Conservation (phyloP, 2,113 vertebrate genomes). For the Pteropus alecto region DNA sequence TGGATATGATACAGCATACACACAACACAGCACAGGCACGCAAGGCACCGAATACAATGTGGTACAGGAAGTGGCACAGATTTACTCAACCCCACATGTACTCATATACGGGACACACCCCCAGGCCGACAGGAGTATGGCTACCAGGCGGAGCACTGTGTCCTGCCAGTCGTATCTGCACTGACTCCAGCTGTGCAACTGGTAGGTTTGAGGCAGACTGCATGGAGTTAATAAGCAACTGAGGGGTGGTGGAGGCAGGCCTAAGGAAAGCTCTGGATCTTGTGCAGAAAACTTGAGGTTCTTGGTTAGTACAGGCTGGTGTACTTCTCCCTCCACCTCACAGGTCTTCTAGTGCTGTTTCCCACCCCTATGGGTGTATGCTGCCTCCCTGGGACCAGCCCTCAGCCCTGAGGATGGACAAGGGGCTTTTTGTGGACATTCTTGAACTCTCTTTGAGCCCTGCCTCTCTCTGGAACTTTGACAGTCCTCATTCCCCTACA, state of each 20-base stretch:
- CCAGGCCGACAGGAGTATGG: background rate
- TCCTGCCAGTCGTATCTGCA: background rate
- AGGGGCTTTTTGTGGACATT: background rate
- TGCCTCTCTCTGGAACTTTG: background rate
- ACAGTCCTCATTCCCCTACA: background rate
- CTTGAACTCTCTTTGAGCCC: background rate
- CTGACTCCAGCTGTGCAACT: background rate
- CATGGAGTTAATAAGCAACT: background rate
- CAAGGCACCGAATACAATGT: background rate
- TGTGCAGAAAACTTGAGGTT: background rate
- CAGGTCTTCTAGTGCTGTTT: background rate
- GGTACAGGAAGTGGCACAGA: background rate
- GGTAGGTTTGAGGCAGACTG: background rate
- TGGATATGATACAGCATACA: background rate
- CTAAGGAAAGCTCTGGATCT: background rate
- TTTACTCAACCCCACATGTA: background rate
- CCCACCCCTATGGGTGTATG: background rate
- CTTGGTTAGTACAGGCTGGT: background rate
- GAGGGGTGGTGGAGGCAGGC: background rate
- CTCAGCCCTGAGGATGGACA: background rate
- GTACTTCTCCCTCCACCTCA: fast-evolving
- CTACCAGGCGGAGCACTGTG: background rate
- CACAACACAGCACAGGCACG: background rate
- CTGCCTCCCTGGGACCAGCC: background rate
- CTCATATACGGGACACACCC: background rate